Conservation (phyloP, 2,797 vertebrate genomes). For the Podargus strigoides region DNA sequence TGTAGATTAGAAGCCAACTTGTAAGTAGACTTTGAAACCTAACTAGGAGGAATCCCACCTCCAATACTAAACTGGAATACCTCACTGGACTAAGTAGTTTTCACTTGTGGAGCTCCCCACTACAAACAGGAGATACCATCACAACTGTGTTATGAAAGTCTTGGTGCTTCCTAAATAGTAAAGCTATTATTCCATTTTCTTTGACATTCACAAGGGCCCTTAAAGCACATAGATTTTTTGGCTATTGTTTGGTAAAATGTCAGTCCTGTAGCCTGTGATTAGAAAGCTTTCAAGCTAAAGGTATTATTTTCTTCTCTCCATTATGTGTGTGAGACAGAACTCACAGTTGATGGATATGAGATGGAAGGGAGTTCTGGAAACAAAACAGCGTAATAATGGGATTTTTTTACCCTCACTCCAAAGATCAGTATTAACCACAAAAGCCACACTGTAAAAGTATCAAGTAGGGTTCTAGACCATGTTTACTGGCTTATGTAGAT, state of each 20-base stretch:
- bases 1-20: neutral
- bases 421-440: neutral
- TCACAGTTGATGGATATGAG: neutral
- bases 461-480: neutral
- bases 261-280: neutral
- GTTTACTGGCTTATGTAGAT: neutral
- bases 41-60: neutral
- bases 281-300: constrained; percentile 26
- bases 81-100: neutral
- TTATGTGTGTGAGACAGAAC: neutral
- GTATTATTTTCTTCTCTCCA: neutral
- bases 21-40: neutral
- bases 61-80: neutral
- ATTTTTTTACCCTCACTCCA: neutral
- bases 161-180: neutral
- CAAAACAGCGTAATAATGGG: neutral
- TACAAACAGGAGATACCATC: neutral
- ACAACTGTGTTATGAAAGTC: neutral
- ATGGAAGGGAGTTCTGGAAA: neutral
- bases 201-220: neutral
- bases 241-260: constrained; percentile 14
- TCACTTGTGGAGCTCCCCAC: neutral
- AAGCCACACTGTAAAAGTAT: neutral
- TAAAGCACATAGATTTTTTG: neutral
- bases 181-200: neutral